Conservation (phyloP, 2,113 vertebrate genomes). For the Protomyctophum bolini region DNA sequence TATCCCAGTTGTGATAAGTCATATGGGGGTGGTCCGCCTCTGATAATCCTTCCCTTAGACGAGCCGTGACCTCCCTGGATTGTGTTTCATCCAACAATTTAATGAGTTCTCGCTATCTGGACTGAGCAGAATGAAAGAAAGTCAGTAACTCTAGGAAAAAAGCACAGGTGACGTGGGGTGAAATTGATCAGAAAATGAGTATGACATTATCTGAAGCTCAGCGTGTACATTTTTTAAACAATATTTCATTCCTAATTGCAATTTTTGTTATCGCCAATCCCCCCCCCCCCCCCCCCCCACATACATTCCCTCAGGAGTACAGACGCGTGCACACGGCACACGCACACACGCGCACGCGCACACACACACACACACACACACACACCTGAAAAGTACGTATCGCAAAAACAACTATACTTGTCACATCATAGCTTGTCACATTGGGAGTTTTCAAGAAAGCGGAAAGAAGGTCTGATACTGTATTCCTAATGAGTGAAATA, state of each 20-base stretch:
- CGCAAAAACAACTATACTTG: too few species aligned
- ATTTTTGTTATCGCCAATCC: background rate
- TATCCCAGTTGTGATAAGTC: constrained; percentile 39
- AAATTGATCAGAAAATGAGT: constrained; percentile 47
- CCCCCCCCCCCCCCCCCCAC: background rate
- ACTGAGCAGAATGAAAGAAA: constrained; percentile 31
- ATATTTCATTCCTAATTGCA: constrained; percentile 15
- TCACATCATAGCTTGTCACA: too few species aligned
- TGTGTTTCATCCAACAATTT: constrained; percentile 51
- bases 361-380: background rate
- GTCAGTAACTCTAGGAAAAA: constrained; percentile 26
- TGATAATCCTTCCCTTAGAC: constrained; percentile 39
- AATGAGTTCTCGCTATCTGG: constrained; percentile 63
- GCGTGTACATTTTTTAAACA: background rate
- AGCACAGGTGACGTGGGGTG: constrained; percentile 27
- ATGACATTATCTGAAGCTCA: constrained; percentile 30
- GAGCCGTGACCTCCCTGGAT: constrained; percentile 38
- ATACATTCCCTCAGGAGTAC: background rate
- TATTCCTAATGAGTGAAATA: too few species aligned
- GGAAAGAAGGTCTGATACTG: too few species aligned
- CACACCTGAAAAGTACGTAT: too few species aligned
- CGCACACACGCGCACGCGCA: background rate
- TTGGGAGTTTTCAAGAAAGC: too few species aligned
- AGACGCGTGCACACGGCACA: background rate
- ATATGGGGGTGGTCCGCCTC: constrained; percentile 32